Evolutionary conservation across 2,797 vertebrate species (phyloP).

Genomic region (Crocodylus rhombifer): DNA sequence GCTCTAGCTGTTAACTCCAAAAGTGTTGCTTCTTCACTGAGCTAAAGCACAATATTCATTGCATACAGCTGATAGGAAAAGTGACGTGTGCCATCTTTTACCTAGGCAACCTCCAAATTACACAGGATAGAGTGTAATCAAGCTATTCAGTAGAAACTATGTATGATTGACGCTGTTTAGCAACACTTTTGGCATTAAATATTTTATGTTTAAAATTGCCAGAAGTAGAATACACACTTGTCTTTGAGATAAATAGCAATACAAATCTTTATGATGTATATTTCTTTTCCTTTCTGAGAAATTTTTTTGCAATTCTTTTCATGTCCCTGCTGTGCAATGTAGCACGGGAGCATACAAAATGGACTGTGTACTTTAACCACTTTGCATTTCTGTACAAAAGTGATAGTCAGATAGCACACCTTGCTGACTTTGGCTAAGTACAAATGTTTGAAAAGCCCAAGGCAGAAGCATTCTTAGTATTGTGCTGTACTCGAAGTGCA

Average conservation of each 20-base stretch:
- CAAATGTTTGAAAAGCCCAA: too few species aligned
- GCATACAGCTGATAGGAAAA: too few species aligned
- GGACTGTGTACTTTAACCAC: background rate
- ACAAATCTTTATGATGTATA: accelerated
- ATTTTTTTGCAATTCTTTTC: background rate
- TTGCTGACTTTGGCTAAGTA: background rate
- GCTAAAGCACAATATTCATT: too few species aligned
- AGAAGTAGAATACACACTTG: background rate
- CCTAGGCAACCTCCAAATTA: too few species aligned
- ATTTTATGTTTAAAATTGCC: background rate
- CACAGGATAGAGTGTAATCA: too few species aligned
- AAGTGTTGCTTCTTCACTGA: too few species aligned
- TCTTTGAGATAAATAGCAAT: background rate
- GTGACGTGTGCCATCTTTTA: too few species aligned
- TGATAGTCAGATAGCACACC: background rate
- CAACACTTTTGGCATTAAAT: background rate
- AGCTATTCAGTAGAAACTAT: too few species aligned
- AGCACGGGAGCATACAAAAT: background rate
- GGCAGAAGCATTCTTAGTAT: too few species aligned
- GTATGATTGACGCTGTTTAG: background rate
- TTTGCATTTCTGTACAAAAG: background rate
- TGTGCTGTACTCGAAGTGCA: too few species aligned
- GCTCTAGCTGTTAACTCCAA: too few species aligned
- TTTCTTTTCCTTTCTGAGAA: background rate
- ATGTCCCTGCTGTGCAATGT: background rate